phyloP scores from a whole-genome alignment of 1,140 invertebrate species.

The Calliphora vicina region DNA sequence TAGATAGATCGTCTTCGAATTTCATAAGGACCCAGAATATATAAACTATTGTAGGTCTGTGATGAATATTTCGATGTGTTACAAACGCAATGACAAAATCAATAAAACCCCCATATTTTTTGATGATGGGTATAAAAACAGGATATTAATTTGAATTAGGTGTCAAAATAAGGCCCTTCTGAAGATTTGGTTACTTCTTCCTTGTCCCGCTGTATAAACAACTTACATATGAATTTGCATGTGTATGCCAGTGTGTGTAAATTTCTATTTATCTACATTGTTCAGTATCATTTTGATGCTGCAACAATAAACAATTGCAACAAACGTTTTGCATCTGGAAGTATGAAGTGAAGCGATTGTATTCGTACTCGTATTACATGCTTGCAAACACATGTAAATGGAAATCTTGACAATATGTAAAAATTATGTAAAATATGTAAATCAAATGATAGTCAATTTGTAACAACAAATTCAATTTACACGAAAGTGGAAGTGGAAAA shows the following conservation, averaged over 20 bases:
- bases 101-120: no score
- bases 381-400: slow-evolving; percentile 12
- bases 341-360: background rate
- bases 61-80: no score
- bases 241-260: background rate
- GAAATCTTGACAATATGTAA: slow-evolving; percentile 4
- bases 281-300: background rate
- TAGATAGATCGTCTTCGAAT: no score
- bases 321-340: background rate
- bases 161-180: no score
- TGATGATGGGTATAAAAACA: no score
- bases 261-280: background rate
- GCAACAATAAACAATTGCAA: background rate
- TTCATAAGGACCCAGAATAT: no score
- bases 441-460: slow-evolving; percentile 6
- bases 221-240: no score
- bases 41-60: no score
- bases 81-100: no score
- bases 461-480: background rate
- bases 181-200: no score
- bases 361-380: background rate
- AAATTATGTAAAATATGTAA: slow-evolving; percentile 6
- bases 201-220: no score
- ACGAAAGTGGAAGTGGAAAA: background rate
- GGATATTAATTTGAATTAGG: no score